Percentiles rank a stretch among this genome's conserved stretches.
phyloP scores from a whole-genome alignment of 2,113 vertebrate species.

The Pteruthius melanotis region DNA sequence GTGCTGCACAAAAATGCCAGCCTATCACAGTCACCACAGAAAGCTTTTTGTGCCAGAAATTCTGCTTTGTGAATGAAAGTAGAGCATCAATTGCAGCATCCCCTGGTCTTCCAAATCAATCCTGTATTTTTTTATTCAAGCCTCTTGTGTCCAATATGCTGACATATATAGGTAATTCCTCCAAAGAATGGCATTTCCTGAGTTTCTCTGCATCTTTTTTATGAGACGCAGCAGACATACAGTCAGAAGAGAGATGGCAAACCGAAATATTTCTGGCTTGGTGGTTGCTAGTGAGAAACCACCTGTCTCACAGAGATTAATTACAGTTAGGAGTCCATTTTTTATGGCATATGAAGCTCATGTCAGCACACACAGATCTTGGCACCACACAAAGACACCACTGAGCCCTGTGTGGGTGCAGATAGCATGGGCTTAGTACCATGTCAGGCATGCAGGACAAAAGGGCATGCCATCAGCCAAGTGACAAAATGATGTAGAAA shows the following conservation, averaged over 20 bases:
- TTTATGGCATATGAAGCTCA: neutral
- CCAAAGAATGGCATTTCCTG: neutral
- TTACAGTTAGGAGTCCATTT: neutral
- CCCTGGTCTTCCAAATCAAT: neutral
- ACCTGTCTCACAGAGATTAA: neutral
- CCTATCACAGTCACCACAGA: neutral
- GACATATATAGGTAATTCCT: neutral
- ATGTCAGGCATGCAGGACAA: neutral
- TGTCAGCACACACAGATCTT: neutral
- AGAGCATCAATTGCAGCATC: neutral
- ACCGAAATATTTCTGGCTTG: neutral
- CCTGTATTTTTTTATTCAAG: neutral
- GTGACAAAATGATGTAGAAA: neutral
- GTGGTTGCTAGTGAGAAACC: neutral
- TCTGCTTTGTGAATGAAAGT: fast-evolving
- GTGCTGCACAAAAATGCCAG: neutral
- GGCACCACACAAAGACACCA: neutral
- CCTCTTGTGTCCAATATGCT: neutral
- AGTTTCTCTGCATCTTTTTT: neutral
- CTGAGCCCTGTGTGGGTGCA: neutral
- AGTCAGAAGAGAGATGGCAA: neutral
- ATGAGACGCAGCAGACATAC: neutral
- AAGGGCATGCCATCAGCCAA: neutral
- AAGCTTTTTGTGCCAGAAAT: neutral
- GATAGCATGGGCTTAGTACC: neutral